These are phyloP conservation scores for Siniperca obscura DNA, from an alignment of 2,797 vertebrate genomes.

Conservation along the genomic window DNA sequence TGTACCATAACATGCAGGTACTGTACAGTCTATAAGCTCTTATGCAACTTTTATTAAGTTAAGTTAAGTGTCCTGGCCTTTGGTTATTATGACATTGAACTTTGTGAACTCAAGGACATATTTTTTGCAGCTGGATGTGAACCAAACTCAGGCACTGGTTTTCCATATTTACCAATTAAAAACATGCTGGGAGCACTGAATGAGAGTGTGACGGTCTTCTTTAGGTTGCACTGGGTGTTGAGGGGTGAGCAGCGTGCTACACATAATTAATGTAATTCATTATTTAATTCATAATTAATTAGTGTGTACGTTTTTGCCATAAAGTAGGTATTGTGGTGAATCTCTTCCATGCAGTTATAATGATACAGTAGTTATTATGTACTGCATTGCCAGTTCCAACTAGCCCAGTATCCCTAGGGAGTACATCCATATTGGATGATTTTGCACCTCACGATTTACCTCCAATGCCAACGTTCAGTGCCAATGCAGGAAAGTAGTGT, in stretches of 20 bases:
- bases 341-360: not conserved
- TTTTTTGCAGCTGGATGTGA: conserved; percentile 24
- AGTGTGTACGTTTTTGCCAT: not conserved
- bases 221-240: conserved; percentile 21
- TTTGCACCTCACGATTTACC: not conserved
- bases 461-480: not conserved
- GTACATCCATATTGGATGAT: not conserved
- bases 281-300: too few species aligned
- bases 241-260: not conserved
- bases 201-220: conserved; percentile 22
- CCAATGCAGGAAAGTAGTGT: not conserved
- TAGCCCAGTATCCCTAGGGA: not conserved
- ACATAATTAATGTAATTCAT: too few species aligned
- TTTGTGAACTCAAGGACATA: conserved; percentile 13
- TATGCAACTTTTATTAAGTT: conserved; percentile 24
- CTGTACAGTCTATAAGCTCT: conserved; percentile 19
- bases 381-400: not conserved
- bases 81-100: conserved; percentile 28
- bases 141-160: conserved; percentile 21
- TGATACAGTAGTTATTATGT: not conserved
- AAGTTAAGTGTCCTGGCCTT: not conserved
- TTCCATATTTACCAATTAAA: conserved; percentile 34
- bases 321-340: not conserved
- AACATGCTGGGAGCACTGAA: conserved; percentile 30
- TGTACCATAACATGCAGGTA: conserved; percentile 13